Evolutionary conservation across 2,888 invertebrate genomes (phyloP).

Genomic region (Tetanocera ferruginea): DNA sequence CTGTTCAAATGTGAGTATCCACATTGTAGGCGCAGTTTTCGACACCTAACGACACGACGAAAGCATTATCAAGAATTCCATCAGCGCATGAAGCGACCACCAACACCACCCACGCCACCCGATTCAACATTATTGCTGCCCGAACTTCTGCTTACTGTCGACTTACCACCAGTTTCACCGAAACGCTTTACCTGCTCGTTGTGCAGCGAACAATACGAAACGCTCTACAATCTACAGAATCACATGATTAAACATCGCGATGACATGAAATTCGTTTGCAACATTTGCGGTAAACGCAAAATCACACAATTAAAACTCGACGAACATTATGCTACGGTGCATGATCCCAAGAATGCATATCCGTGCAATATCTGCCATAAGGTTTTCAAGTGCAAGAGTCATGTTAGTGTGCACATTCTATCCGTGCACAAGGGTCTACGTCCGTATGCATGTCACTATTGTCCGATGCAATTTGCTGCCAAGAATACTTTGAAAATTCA

Average conservation of each 20-base stretch:
- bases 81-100: constrained; percentile 31
- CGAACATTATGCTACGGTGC: constrained; percentile 45
- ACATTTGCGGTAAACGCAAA: constrained; percentile 45
- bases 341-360: constrained; percentile 40
- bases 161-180: not conserved
- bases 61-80: constrained; percentile 47
- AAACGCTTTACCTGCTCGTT: constrained; percentile 43
- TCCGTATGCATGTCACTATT: constrained; percentile 45
- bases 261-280: constrained; percentile 44
- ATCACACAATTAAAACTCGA: constrained; percentile 46
- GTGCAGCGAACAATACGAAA: constrained; percentile 41
- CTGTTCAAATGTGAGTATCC: constrained; percentile 45
- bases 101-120: constrained; percentile 36
- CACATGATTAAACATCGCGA: constrained; percentile 42
- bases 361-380: constrained; percentile 45
- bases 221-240: constrained; percentile 43
- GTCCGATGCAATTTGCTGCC: constrained; percentile 46
- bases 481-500: constrained; percentile 47
- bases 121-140: constrained; percentile 40
- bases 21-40: constrained; percentile 45
- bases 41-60: constrained; percentile 42
- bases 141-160: constrained; percentile 33
- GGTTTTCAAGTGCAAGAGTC: constrained; percentile 46
- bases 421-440: constrained; percentile 46
- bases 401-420: constrained; percentile 45